A percentile compares a stretch with the other conserved stretches of the same genome.
These are phyloP conservation scores for Xenopus laevis DNA, from an alignment of 2,113 vertebrate genomes.

Conservation along the genomic window DNA sequence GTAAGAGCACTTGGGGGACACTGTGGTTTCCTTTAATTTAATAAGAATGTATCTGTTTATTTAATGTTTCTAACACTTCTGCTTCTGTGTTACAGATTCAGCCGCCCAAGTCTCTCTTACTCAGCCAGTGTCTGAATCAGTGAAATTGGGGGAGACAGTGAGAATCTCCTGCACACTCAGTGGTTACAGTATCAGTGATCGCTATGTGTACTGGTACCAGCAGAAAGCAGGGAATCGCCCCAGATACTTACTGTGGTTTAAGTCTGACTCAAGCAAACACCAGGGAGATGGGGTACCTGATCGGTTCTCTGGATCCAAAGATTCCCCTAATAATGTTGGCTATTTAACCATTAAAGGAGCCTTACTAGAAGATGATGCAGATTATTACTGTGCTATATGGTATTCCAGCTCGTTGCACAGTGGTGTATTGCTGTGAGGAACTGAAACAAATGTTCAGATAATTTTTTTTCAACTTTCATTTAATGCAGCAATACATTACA, in stretches of 20 bases:
- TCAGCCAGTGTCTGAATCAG: accelerated
- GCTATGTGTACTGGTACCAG: constrained; percentile 21
- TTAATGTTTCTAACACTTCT: no score
- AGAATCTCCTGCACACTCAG: constrained; percentile 2
- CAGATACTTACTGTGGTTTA: not conserved
- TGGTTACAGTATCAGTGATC: not conserved
- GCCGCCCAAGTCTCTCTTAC: not conserved
- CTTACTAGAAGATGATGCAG: constrained; percentile 41
- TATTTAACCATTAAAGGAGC: constrained; percentile 27
- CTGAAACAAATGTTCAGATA: not conserved
- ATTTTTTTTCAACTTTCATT: no score
- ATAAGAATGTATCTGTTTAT: no score
- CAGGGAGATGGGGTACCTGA: constrained; percentile 16
- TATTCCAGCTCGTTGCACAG: not conserved
- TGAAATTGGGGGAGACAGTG: accelerated
- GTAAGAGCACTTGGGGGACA: not conserved
- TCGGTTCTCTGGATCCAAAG: constrained; percentile 32
- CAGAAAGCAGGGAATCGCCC: not conserved
- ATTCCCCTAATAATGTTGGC: constrained; percentile 9
- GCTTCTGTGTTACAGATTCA: constrained; percentile 9
- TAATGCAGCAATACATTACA: no score
- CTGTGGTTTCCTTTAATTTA: no score
- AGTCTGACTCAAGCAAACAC: not conserved
- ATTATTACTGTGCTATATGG: constrained; percentile 8
- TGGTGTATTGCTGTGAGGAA: constrained; percentile 6